Evolutionary conservation across 1,140 invertebrate genomes (phyloP).

Genomic region (Diorhabda carinulata): DNA sequence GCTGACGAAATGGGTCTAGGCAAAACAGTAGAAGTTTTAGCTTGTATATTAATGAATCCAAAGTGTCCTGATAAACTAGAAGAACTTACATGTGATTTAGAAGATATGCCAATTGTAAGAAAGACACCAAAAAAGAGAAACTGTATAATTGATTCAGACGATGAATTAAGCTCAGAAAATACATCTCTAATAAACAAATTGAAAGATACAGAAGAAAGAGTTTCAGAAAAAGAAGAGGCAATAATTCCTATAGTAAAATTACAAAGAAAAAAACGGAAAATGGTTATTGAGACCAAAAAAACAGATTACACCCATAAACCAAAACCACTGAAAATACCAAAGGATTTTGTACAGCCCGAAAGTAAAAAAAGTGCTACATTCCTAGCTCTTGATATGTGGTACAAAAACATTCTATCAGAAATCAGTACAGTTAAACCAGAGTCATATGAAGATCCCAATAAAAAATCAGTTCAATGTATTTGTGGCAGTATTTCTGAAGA

Average conservation of each 20-base stretch:
- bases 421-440: constrained; percentile 16
- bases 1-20: constrained; percentile 84
- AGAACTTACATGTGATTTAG: background rate
- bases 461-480: constrained; percentile 38
- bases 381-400: constrained; percentile 36
- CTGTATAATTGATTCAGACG: constrained; percentile 7
- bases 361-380: constrained; percentile 27
- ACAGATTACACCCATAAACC: constrained; percentile 8
- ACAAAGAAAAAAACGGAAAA: background rate
- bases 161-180: constrained; percentile 1
- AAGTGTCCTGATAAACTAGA: constrained; percentile 10
- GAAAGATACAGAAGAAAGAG: too few species aligned
- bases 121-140: constrained; percentile 26
- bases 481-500: constrained; percentile 42
- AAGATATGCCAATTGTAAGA: constrained; percentile 19
- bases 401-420: constrained; percentile 31
- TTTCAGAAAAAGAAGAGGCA: too few species aligned
- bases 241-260: background rate
- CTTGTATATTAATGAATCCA: constrained; percentile 62
- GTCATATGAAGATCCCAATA: constrained; percentile 10
- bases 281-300: background rate
- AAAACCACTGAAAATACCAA: constrained; percentile 28
- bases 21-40: constrained; percentile 76
- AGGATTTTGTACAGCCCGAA: constrained; percentile 24
- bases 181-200: too few species aligned